Conservation (phyloP, 2,113 vertebrate genomes). For the Paraplagusia blochii region DNA sequence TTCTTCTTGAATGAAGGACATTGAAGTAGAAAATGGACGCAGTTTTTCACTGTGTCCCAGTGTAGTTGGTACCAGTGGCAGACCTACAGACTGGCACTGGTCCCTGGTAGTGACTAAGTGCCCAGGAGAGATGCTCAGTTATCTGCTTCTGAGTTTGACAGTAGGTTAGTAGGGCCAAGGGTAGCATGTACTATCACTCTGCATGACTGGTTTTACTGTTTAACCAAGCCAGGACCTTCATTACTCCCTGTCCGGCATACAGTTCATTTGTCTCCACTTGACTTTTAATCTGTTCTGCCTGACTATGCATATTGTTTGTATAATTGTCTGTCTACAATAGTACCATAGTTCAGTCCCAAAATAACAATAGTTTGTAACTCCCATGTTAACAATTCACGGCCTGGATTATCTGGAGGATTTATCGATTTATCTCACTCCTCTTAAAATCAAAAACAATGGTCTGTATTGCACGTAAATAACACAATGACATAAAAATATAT, state of each 20-base stretch:
- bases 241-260: not conserved
- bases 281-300: slow-evolving; percentile 4
- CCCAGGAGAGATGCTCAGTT: too few relatives aligned
- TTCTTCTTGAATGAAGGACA: too few relatives aligned
- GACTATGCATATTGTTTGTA: not conserved
- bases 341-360: not conserved
- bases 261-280: not conserved
- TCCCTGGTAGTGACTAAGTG: too few relatives aligned
- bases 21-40: too few relatives aligned
- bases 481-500: slow-evolving; percentile 32
- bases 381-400: not conserved
- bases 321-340: slow-evolving; percentile 7
- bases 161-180: too few relatives aligned
- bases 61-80: too few relatives aligned
- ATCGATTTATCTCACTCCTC: not conserved
- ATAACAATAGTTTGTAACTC: not conserved
- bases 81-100: too few relatives aligned
- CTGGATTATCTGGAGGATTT: not conserved
- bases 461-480: slow-evolving; percentile 23
- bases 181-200: too few relatives aligned
- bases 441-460: slow-evolving; percentile 10
- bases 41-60: too few relatives aligned
- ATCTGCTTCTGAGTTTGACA: too few relatives aligned
- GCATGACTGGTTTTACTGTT: slow-evolving; percentile 1
- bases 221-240: slow-evolving; percentile 19